Evolutionary conservation across 2,888 invertebrate species (phyloP).

Genomic region (Nesidiocoris tenuis): DNA sequence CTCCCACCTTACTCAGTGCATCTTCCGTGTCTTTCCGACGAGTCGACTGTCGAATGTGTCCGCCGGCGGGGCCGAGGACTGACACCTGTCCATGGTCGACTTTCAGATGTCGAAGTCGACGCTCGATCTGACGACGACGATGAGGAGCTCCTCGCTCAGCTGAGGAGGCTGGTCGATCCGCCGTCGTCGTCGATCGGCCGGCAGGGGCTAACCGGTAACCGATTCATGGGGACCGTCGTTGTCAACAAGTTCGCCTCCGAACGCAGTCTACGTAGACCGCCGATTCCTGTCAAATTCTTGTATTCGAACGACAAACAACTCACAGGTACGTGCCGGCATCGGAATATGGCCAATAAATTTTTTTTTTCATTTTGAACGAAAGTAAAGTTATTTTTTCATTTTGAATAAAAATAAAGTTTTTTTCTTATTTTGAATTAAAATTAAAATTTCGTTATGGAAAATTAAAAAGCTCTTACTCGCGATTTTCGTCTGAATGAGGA

Average conservation of each 20-base stretch:
- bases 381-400: too few relatives aligned
- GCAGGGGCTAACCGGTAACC: slow-evolving; percentile 20
- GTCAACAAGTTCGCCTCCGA: background rate
- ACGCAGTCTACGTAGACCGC: background rate
- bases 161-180: background rate
- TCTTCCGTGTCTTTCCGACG: background rate
- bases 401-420: too few relatives aligned
- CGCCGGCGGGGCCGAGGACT: background rate
- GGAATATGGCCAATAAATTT: too few relatives aligned
- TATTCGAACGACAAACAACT: slow-evolving; percentile 13
- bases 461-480: too few relatives aligned
- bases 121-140: slow-evolving; percentile 27
- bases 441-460: too few relatives aligned
- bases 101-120: slow-evolving; percentile 34
- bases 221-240: slow-evolving; percentile 16
- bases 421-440: too few relatives aligned
- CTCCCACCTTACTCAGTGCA: background rate
- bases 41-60: background rate
- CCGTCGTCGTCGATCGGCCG: background rate
- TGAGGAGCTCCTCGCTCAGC: slow-evolving; percentile 8
- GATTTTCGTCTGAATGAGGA: too few relatives aligned
- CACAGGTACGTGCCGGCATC: slow-evolving; percentile 22
- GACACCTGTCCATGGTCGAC: slow-evolving; percentile 24
- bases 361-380: too few relatives aligned
- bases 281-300: slow-evolving; percentile 1